phyloP scores from a whole-genome alignment of 2,888 invertebrate genomes.

The Scaeva pyrastri region DNA sequence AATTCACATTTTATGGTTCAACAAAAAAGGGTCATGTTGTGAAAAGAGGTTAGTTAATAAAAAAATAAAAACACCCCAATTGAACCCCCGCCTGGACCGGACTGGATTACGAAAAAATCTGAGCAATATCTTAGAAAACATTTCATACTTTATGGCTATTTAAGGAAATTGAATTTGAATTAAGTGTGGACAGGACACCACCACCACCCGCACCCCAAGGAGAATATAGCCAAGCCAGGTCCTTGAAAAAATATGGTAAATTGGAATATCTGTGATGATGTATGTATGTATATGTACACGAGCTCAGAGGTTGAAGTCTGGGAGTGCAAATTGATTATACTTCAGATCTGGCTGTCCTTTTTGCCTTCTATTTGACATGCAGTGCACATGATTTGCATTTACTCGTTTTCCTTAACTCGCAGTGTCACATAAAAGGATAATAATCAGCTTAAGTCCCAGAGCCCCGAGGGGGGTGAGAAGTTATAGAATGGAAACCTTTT shows the following conservation, averaged over 20 bases:
- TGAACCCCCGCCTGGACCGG: conserved; percentile 10
- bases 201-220: background rate
- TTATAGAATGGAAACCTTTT: conserved; percentile 22
- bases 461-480: too few relatives aligned
- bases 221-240: conserved; percentile 7
- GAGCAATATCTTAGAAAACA: conserved; percentile 55
- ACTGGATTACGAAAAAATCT: conserved; percentile 58
- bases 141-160: conserved; percentile 74
- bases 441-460: conserved; percentile 67
- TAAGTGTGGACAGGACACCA: conserved; percentile 61
- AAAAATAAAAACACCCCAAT: conserved; percentile 31
- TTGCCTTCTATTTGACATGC: conserved; percentile 69
- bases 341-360: conserved; percentile 55
- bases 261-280: too few relatives aligned
- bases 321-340: conserved; percentile 72
- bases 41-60: conserved; percentile 6
- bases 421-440: conserved; percentile 68
- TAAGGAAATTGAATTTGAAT: conserved; percentile 76
- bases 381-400: conserved; percentile 76
- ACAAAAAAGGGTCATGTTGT: conserved; percentile 37
- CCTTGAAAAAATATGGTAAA: conserved; percentile 41
- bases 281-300: too few relatives aligned
- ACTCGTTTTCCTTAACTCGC: conserved; percentile 67
- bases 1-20: conserved; percentile 71
- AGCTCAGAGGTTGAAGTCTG: conserved; percentile 16